Percentiles rank a stretch among this genome's conserved stretches.
phyloP scores from a whole-genome alignment of 2,113 vertebrate species.

The Telmatochromis brichardi region DNA sequence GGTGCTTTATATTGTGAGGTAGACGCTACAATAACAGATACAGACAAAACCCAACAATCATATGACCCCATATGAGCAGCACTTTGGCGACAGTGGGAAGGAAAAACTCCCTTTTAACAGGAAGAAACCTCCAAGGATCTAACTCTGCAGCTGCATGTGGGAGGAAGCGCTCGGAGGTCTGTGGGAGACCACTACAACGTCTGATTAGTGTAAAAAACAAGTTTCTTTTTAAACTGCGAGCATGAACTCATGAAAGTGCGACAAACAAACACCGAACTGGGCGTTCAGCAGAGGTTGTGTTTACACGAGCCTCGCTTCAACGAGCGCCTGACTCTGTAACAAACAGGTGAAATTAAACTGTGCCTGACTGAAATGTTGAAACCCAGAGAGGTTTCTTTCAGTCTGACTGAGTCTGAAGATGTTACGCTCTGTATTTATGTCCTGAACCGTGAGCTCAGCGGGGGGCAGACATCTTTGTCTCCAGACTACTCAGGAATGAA shows the following conservation, averaged over 20 bases:
- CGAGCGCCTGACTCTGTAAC: not conserved
- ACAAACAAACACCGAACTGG: not conserved
- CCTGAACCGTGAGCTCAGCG: not conserved
- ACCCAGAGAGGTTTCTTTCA: not conserved
- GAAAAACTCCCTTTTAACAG: not conserved
- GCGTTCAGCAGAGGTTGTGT: not conserved
- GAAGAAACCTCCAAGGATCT: not conserved
- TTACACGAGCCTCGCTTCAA: not conserved
- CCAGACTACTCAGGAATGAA: not conserved
- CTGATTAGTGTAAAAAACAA: not conserved
- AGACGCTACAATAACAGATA: not conserved
- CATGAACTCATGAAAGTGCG: not conserved
- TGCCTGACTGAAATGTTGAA: not conserved
- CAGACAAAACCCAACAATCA: not conserved
- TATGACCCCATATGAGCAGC: rapidly evolving
- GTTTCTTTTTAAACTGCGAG: not conserved
- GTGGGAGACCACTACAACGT: too few species aligned
- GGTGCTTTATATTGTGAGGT: rapidly evolving
- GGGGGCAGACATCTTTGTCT: not conserved
- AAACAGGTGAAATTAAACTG: not conserved
- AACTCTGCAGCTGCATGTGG: too few species aligned
- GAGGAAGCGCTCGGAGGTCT: too few species aligned
- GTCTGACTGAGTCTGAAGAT: not conserved
- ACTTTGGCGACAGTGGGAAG: not conserved
- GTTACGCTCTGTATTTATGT: not conserved